These are phyloP conservation scores for Silurus glanis DNA, from an alignment of 2,113 vertebrate species.

Conservation along the genomic window DNA sequence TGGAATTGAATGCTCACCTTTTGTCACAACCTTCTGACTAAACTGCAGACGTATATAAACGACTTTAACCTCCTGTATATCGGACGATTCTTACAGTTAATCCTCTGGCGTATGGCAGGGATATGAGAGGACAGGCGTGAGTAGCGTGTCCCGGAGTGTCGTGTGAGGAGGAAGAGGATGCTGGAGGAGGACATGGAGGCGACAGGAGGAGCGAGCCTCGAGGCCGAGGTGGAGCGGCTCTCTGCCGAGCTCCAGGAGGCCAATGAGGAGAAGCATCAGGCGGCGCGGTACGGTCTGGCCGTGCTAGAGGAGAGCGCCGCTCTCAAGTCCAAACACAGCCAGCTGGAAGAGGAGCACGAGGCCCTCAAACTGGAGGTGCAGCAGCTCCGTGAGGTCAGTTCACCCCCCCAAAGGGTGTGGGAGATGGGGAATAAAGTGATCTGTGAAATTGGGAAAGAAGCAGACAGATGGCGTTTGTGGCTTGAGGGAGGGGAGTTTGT, in stretches of 20 bases:
- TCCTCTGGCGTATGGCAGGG: constrained; percentile 18
- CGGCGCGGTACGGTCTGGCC: constrained; percentile 80
- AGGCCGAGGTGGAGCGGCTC: constrained; percentile 74
- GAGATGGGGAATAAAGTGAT: not conserved
- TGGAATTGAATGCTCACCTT: not conserved
- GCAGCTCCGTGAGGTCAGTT: constrained; percentile 77
- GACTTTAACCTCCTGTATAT: not conserved
- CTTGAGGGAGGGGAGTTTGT: constrained; percentile 11
- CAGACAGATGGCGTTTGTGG: not conserved
- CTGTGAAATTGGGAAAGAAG: not conserved
- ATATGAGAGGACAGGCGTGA: constrained; percentile 28
- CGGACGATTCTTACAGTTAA: not conserved
- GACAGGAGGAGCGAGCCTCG: constrained; percentile 57
- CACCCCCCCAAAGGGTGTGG: no score
- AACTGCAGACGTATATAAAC: not conserved
- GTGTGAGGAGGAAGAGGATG: constrained; percentile 48
- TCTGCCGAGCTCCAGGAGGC: constrained; percentile 80
- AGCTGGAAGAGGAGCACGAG: constrained; percentile 80
- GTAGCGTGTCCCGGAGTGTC: constrained; percentile 48
- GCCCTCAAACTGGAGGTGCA: constrained; percentile 72
- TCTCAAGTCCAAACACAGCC: constrained; percentile 72
- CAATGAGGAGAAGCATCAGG: constrained; percentile 81
- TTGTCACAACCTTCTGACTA: not conserved
- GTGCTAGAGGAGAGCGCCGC: constrained; percentile 80
- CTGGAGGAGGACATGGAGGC: constrained; percentile 54